A percentile compares a stretch with the other conserved stretches of the same genome.
Evolutionary conservation across 2,797 vertebrate species (phyloP).

Genomic region (Allobates femoralis): DNA sequence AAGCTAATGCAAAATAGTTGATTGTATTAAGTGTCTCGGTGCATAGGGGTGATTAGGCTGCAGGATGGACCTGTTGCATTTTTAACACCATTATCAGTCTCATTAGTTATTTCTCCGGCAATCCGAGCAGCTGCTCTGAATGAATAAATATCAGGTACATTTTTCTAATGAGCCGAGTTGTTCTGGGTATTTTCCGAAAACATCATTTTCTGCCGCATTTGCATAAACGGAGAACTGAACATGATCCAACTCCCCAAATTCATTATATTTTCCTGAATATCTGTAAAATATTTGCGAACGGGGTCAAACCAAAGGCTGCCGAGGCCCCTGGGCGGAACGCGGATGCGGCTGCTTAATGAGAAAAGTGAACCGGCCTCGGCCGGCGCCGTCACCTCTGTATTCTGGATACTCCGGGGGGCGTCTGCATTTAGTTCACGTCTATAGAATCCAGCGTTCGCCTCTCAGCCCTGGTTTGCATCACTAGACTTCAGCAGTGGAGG

Average conservation of each 20-base stretch:
- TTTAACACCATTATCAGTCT: neutral
- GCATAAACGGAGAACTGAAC: neutral
- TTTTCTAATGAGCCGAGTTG: neutral
- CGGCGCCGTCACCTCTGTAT: too few relatives aligned
- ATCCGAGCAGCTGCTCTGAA: neutral
- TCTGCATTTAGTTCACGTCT: neutral
- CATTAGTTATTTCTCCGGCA: neutral
- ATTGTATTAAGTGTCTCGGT: neutral
- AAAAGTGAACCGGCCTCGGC: neutral
- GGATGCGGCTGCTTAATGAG: neutral
- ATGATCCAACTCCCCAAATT: slow-evolving; percentile 1
- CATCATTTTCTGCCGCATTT: neutral
- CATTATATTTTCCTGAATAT: neutral
- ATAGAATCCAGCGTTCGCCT: too few relatives aligned
- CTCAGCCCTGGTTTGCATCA: too few relatives aligned
- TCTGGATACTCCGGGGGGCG: too few relatives aligned
- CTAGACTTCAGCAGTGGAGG: too few relatives aligned
- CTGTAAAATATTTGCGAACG: neutral
- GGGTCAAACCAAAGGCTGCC: neutral
- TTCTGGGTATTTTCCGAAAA: neutral
- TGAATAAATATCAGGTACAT: neutral
- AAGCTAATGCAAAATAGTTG: too few relatives aligned
- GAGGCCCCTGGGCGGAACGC: neutral
- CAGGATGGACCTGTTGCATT: neutral
- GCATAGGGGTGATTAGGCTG: neutral